phyloP scores from a whole-genome alignment of 2,888 invertebrate genomes.

The Ligdia adustata region DNA sequence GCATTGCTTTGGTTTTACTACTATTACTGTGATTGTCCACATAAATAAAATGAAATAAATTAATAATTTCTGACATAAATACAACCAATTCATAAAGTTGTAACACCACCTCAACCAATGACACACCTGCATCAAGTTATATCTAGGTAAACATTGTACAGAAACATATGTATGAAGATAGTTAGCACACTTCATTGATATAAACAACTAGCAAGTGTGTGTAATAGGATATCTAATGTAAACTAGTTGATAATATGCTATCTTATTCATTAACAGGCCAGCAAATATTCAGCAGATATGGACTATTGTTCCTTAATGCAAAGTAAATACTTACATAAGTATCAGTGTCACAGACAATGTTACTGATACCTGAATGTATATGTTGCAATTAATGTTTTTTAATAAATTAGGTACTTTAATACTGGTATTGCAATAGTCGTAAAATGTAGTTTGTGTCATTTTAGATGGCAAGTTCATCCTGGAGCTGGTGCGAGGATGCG shows the following conservation, averaged over 20 bases:
- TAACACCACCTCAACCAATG: neutral
- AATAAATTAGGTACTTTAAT: too few species aligned
- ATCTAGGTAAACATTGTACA: neutral
- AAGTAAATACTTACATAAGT: constrained; percentile 16
- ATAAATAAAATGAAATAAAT: too few species aligned
- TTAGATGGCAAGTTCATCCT: constrained; percentile 95
- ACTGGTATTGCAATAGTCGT: too few species aligned
- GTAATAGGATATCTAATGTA: constrained; percentile 33
- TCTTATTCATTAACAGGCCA: constrained; percentile 23
- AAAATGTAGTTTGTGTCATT: constrained; percentile 12
- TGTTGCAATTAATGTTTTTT: too few species aligned
- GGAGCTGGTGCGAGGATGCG: constrained; percentile 88
- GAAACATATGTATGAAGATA: constrained; percentile 16
- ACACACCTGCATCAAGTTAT: constrained; percentile 7
- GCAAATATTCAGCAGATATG: constrained; percentile 6
- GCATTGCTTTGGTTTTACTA: too few species aligned
- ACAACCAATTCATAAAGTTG: constrained; percentile 4
- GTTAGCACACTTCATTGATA: constrained; percentile 38
- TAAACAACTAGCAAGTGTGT: constrained; percentile 35
- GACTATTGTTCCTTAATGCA: constrained; percentile 18
- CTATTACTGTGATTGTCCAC: too few species aligned
- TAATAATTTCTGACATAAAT: too few species aligned
- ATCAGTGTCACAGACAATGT: too few species aligned
- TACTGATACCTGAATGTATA: too few species aligned
- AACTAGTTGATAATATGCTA: constrained; percentile 22